Evolutionary conservation across 2,797 vertebrate genomes (phyloP), one percentile per base, ranked within the genome.

Genomic region (Bovichtus diacanthus): DNA sequence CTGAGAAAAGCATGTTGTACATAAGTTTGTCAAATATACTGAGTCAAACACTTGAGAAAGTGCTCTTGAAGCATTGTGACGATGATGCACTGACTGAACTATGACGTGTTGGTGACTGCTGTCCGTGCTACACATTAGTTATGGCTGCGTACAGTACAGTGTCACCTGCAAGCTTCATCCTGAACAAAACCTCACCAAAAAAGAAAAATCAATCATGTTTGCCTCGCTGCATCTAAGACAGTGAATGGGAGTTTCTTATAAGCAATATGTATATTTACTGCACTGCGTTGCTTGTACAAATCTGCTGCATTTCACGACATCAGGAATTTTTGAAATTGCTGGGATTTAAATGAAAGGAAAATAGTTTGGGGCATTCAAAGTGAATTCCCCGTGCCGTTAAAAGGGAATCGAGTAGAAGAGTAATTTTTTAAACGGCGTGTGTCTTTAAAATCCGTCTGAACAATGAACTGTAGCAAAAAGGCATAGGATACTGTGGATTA

Each of bases 401-500:
- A 51, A 25, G 47, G 49, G 38, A 50, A 53, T 59, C 18, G 67
- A 18, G 6, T 3, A 62, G 69, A 38, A 29, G 51, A 70, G 54
- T 55, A 23, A 59, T 79, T 76, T 74, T 86, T 67, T 76, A 62
- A 84, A 70, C 38, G n/a, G 46, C 76, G 80, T 13, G 59, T 65
- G 75, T 71, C 38, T 44, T 31, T 78, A 19, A 74, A 70, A 49
- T 54, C n/a, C 76, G 66, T 72, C 25, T 60, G 74, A 83, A 61
- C 64, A 82, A 85, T 87, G 76, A 78, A 7, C 63, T 66, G 70
- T 85, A 92, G 83, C 36, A 54, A 85, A 82, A 78, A 70, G 86
- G 85, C 82, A 87, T 91, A 93, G 83, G 90, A 91, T 84, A 85
- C 78, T 80, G 56, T 78, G 78, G 76, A 84, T 86, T 84, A 64